Conservation (phyloP, 1,140 invertebrate genomes). For the Brachionus plicatilis region DNA sequence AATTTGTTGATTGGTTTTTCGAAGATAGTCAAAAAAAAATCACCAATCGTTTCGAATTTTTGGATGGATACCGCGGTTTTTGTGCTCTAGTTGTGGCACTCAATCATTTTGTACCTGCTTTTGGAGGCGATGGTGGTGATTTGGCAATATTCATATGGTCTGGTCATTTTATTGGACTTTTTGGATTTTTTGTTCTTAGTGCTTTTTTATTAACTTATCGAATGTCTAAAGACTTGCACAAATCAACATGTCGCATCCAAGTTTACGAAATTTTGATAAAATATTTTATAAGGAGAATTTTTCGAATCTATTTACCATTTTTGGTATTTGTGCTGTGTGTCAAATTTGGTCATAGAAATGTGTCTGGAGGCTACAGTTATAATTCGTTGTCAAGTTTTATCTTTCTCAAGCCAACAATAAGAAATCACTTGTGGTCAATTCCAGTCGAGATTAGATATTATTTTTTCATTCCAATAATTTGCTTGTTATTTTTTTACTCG, state of each 20-base stretch:
- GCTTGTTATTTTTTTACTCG: neutral
- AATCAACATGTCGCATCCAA: neutral
- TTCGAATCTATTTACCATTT: neutral
- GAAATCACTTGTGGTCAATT: constrained; percentile 6
- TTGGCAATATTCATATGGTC: neutral
- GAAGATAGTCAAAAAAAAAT: constrained; percentile 6
- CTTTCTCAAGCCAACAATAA: neutral
- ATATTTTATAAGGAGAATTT: constrained; percentile 9
- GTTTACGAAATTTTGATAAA: neutral
- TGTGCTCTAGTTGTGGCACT: neutral
- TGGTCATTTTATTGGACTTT: neutral
- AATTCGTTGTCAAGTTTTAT: neutral
- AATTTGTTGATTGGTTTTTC: neutral
- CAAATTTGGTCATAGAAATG: neutral
- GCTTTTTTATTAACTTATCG: constrained; percentile 9
- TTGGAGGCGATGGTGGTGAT: neutral
- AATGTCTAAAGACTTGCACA: neutral
- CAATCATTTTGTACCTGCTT: neutral
- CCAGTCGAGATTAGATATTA: neutral
- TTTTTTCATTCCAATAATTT: neutral
- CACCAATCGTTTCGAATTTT: neutral
- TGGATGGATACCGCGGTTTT: neutral
- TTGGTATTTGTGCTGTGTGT: neutral
- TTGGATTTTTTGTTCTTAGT: constrained; percentile 15
- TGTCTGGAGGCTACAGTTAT: neutral